Base-by-base conservation (phyloP, 2,888 invertebrate species). In the Melangyna quadrimaculata region DNA sequence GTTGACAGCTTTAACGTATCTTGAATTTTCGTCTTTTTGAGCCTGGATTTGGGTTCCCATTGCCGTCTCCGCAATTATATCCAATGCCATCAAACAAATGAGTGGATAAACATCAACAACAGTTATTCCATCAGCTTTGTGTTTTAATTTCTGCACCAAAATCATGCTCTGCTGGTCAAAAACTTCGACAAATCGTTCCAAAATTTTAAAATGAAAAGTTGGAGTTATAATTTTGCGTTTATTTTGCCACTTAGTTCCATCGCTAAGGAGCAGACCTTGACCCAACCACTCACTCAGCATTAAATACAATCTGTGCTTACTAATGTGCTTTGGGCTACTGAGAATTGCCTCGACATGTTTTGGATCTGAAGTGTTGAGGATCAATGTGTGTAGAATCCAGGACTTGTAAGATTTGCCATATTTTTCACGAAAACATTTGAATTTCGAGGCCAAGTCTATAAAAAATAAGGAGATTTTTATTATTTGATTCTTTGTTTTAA, bases 41-140 rank as follows among this genome's bases (percentile, higher is more conserved):
- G 96, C 95, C 88, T 95, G 93, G 0, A 96, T 92, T 61, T 93
- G 93, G 14, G 94, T 94, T 0, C 97, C 97, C 97, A 97, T 97
- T 9, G 97, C 95, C 2, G 96, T 95, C 91, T 97, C 97, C 14
- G 89, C 88, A 67, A 95, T 94, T 55, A 94, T 93, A 89, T 95
- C 95, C 87, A 95, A 90, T 0, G 93, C 93, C 91, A 93, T 95
- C 67, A 92, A 93, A 88, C 94, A 93, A 9, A 96, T 91, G 19
- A 94, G 91, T 0, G 95, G 94, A 89, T 94, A 94, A 27, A 96
- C 91, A 89, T 96, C 94, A 27, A 95, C 89, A 0, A 91, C 87
- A 9, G 87, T 88, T 10, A 91, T 1, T 3, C 87, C 92, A 27
- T 91, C 88, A 0, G 91, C 90, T 12, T 88, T 32, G 0, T 86